phyloP scores from a whole-genome alignment of 2,888 invertebrate genomes.

The Argyresthia goedartella region DNA sequence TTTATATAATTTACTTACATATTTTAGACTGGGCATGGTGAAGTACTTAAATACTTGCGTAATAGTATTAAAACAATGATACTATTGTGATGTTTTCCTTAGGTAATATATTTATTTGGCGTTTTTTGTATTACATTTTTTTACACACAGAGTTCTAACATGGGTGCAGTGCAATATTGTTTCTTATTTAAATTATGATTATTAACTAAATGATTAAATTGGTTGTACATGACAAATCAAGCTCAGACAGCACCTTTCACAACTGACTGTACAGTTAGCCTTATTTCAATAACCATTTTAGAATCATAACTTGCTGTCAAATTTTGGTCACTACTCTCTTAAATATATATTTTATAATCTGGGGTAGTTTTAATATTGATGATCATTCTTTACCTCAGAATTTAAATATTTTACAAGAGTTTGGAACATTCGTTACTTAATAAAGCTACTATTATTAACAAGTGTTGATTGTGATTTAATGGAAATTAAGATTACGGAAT shows the following conservation, averaged over 20 bases:
- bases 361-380: conserved; percentile 11
- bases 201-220: background rate
- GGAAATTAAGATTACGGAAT: conserved; percentile 17
- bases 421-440: conserved; percentile 17
- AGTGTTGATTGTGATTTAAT: conserved; percentile 14
- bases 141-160: background rate
- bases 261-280: too few species aligned
- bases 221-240: background rate
- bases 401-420: conserved; percentile 40
- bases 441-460: conserved; percentile 9
- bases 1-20: too few species aligned
- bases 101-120: background rate
- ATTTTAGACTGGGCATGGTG: too few species aligned
- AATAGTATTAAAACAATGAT: too few species aligned
- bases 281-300: too few species aligned
- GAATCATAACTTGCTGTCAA: too few species aligned
- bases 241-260: background rate
- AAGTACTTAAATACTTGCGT: too few species aligned
- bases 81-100: background rate
- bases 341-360: too few species aligned
- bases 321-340: too few species aligned
- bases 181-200: background rate
- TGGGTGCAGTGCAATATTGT: background rate
- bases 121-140: background rate
- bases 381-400: conserved; percentile 15